phyloP scores from a whole-genome alignment of 1,140 invertebrate genomes.

The Pseudomyrmex sp. region DNA sequence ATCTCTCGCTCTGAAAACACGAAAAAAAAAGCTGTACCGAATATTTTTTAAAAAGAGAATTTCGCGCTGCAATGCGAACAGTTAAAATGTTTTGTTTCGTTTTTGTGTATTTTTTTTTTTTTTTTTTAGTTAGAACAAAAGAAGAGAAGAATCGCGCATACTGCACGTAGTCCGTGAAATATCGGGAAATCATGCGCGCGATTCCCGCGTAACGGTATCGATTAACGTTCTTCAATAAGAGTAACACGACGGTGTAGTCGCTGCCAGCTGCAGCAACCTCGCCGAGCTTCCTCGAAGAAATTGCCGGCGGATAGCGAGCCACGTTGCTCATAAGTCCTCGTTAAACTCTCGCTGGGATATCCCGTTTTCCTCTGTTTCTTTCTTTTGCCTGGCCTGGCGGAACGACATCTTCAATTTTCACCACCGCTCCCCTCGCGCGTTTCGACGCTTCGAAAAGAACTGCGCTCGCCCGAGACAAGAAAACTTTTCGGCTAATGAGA shows the following conservation, averaged over 20 bases:
- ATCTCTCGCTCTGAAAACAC: no score
- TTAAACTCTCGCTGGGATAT: slow-evolving; percentile 60
- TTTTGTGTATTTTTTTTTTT: no score
- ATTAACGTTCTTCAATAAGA: slow-evolving; percentile 16
- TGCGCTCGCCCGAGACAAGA: slow-evolving; percentile 18
- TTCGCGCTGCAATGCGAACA: neutral
- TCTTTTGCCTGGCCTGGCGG: neutral
- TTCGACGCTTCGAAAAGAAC: slow-evolving; percentile 32
- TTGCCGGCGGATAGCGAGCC: slow-evolving; percentile 44
- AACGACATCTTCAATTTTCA: slow-evolving; percentile 57
- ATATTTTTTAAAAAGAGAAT: neutral
- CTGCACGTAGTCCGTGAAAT: neutral
- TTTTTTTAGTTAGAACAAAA: no score
- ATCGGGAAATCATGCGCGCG: neutral
- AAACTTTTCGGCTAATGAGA: slow-evolving; percentile 57
- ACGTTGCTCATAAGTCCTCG: slow-evolving; percentile 68
- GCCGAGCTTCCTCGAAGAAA: slow-evolving; percentile 42
- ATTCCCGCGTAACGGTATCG: neutral
- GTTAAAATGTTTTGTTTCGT: neutral
- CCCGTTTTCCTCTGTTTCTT: slow-evolving; percentile 6
- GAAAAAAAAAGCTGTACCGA: no score
- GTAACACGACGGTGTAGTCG: neutral
- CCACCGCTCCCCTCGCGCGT: neutral
- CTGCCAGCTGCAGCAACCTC: slow-evolving; percentile 7
- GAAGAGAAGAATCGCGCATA: neutral